Evolutionary conservation across 2,113 vertebrate species (phyloP).

Genomic region (Turdus rufiventris): DNA sequence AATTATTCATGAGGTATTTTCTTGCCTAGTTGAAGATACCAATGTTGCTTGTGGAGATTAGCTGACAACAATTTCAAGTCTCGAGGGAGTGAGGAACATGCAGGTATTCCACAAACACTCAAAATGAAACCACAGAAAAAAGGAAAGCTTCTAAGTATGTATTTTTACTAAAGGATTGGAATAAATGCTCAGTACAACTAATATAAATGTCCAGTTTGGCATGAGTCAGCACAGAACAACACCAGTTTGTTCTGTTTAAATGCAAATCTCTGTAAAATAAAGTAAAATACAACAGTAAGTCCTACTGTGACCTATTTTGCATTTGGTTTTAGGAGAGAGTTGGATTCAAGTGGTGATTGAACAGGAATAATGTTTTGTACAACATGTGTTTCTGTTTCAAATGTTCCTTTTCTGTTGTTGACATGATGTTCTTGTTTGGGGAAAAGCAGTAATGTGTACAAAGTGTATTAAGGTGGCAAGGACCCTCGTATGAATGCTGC

Average conservation of each 20-base stretch:
- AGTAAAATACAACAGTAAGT: neutral
- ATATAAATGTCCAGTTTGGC: neutral
- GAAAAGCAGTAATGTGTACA: neutral
- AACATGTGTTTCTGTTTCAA: neutral
- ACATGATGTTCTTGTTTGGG: neutral
- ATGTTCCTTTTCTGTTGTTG: neutral
- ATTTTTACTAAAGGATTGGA: neutral
- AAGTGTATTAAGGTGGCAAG: neutral
- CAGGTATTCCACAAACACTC: neutral
- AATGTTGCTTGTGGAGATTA: neutral
- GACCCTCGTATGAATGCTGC: neutral
- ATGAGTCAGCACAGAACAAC: neutral
- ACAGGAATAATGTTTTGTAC: neutral
- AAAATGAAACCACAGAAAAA: neutral
- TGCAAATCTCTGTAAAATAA: neutral
- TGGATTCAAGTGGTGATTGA: neutral
- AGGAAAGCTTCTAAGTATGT: neutral
- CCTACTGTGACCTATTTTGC: neutral
- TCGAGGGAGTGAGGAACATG: neutral
- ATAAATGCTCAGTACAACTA: neutral
- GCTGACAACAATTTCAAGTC: neutral
- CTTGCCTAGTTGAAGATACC: neutral
- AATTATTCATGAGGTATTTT: neutral
- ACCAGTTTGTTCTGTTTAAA: neutral
- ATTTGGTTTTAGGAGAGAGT: neutral